These are phyloP conservation scores for Hypercompe scribonia DNA, from an alignment of 2,888 invertebrate genomes.

Conservation along the genomic window DNA sequence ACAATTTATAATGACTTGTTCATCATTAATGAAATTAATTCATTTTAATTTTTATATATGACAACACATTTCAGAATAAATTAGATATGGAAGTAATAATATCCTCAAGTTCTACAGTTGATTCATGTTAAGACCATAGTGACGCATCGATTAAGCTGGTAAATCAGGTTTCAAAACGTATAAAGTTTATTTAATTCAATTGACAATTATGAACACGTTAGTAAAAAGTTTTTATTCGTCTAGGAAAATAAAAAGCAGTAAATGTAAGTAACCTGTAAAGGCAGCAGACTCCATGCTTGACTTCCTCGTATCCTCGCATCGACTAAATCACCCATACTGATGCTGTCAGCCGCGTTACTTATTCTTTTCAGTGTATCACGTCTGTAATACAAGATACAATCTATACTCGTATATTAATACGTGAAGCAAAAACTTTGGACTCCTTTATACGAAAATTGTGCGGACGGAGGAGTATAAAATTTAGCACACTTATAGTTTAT, in stretches of 20 bases:
- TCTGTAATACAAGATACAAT: constrained; percentile 60
- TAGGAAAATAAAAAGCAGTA: neutral
- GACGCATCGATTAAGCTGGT: no score
- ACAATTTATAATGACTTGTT: no score
- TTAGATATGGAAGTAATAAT: neutral
- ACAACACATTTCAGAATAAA: neutral
- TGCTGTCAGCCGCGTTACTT: constrained; percentile 93
- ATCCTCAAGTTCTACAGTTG: neutral
- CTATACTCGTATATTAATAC: no score
- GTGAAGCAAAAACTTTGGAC: no score
- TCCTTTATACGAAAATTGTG: no score
- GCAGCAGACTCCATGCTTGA: constrained; percentile 95
- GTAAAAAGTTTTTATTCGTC: neutral
- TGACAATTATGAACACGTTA: neutral
- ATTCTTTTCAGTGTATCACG: constrained; percentile 89
- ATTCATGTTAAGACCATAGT: no score
- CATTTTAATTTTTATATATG: neutral
- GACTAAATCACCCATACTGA: constrained; percentile 94
- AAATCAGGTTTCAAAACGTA: no score
- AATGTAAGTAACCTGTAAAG: constrained; percentile 85
- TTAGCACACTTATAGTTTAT: no score
- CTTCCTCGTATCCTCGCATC: constrained; percentile 93
- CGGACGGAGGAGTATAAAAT: no score
- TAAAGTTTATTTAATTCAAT: no score
- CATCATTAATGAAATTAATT: neutral